These are phyloP conservation scores for Oryzias celebensis DNA, from an alignment of 2,113 vertebrate genomes.

Conservation along the genomic window DNA sequence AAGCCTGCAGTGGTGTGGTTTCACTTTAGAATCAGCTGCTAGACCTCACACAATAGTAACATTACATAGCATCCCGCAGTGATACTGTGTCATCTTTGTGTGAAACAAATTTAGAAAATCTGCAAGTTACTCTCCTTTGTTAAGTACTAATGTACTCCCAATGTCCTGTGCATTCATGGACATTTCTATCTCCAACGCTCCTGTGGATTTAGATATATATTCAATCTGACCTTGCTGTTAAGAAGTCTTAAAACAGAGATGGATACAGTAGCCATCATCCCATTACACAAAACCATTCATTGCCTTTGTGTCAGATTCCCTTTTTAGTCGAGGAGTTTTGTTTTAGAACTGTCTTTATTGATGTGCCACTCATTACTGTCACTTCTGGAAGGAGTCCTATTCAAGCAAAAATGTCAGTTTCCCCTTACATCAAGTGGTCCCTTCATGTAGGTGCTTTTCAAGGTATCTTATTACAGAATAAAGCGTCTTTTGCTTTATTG, in stretches of 20 bases:
- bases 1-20: slow-evolving; percentile 63
- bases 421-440: slow-evolving; percentile 15
- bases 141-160: not conserved
- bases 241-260: slow-evolving; percentile 69
- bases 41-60: slow-evolving; percentile 32
- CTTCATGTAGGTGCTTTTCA: slow-evolving; percentile 51
- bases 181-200: slow-evolving; percentile 4
- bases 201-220: slow-evolving; percentile 1
- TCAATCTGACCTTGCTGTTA: slow-evolving; percentile 10
- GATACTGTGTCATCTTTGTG: slow-evolving; percentile 70
- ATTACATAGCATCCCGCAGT: slow-evolving; percentile 35
- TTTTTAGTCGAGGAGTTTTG: not conserved
- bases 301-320: slow-evolving; percentile 33
- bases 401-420: not conserved
- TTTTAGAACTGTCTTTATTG: too few species aligned
- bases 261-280: slow-evolving; percentile 75
- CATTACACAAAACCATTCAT: slow-evolving; percentile 48
- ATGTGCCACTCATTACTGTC: too few species aligned
- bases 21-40: slow-evolving; percentile 31
- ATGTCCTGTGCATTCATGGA: slow-evolving; percentile 15
- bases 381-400: slow-evolving; percentile 8
- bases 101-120: slow-evolving; percentile 27
- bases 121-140: slow-evolving; percentile 3
- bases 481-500: slow-evolving; percentile 55
- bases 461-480: slow-evolving; percentile 53